Evolutionary conservation across 2,888 invertebrate species (phyloP).

Genomic region (Cabera pusaria): DNA sequence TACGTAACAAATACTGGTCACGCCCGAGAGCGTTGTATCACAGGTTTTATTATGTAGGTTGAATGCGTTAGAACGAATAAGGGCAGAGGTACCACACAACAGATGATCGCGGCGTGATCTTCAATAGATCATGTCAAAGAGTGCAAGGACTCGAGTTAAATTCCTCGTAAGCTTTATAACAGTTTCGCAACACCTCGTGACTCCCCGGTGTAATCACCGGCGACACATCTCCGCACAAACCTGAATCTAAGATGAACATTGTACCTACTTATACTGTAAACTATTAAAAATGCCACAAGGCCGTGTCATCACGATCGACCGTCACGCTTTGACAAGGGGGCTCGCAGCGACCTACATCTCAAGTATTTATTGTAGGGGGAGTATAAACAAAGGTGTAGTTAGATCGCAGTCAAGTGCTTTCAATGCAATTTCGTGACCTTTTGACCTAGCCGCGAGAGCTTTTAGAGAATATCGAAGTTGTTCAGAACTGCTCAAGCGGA

Average conservation of each 20-base stretch:
- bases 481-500: constrained; percentile 2
- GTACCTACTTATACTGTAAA: too few species aligned
- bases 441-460: constrained; percentile 3
- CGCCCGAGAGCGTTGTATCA: too few species aligned
- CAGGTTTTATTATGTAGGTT: too few species aligned
- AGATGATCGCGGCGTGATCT: constrained; percentile 20
- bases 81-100: constrained; percentile 6
- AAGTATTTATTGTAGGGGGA: constrained; percentile 11
- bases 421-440: background rate
- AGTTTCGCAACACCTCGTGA: constrained; percentile 63
- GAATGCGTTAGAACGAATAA: constrained; percentile 6
- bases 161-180: constrained; percentile 35
- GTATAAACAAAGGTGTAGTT: constrained; percentile 10
- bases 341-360: constrained; percentile 17
- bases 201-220: constrained; percentile 49
- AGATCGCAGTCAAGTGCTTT: constrained; percentile 4
- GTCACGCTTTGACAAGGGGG: constrained; percentile 32
- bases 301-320: constrained; percentile 26
- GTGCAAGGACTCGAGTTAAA: constrained; percentile 22
- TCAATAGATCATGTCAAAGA: constrained; percentile 16
- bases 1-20: too few species aligned
- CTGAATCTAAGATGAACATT: constrained; percentile 35
- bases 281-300: constrained; percentile 29
- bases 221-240: constrained; percentile 39
- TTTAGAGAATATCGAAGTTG: background rate